Conservation (phyloP, 2,888 invertebrate genomes). For the Crepidodera aurea region DNA sequence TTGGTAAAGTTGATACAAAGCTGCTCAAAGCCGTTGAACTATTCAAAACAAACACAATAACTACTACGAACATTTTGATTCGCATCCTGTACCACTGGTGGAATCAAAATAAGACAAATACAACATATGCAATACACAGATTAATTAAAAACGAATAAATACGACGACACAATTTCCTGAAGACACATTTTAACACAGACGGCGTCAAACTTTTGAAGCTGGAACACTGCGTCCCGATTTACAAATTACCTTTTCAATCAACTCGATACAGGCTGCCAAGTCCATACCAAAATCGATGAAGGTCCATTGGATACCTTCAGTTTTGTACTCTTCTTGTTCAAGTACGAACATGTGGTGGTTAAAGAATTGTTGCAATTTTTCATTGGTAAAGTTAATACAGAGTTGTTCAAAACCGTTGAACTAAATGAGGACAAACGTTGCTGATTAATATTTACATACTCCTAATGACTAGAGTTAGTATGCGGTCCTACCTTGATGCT, state of each 20-base stretch:
- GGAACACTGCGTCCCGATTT: neutral
- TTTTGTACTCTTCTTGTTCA: slow-evolving; percentile 96
- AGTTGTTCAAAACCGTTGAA: slow-evolving; percentile 97
- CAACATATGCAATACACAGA: slow-evolving; percentile 15
- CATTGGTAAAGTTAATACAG: slow-evolving; percentile 98
- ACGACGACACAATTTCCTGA: slow-evolving; percentile 7
- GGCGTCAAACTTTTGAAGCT: slow-evolving; percentile 19
- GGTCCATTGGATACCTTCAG: slow-evolving; percentile 93
- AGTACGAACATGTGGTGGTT: slow-evolving; percentile 98
- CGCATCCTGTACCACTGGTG: slow-evolving; percentile 48
- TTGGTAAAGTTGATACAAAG: slow-evolving; percentile 95
- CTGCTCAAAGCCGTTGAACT: slow-evolving; percentile 92
- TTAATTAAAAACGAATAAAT: slow-evolving; percentile 3
- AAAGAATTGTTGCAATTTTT: slow-evolving; percentile 98
- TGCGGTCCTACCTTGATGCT: slow-evolving; percentile 17
- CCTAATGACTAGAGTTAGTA: slow-evolving; percentile 12
- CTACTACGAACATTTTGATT: slow-evolving; percentile 43
- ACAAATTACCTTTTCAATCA: slow-evolving; percentile 88
- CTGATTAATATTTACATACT: neutral
- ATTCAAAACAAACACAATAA: slow-evolving; percentile 57
- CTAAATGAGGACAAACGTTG: slow-evolving; percentile 61
- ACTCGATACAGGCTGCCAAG: slow-evolving; percentile 93
- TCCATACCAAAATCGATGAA: slow-evolving; percentile 99
- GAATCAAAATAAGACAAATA: slow-evolving; percentile 40
- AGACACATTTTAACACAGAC: slow-evolving; percentile 5